Evolutionary conservation across 2,888 invertebrate species (phyloP).

Genomic region (Polylopha cassiicola): DNA sequence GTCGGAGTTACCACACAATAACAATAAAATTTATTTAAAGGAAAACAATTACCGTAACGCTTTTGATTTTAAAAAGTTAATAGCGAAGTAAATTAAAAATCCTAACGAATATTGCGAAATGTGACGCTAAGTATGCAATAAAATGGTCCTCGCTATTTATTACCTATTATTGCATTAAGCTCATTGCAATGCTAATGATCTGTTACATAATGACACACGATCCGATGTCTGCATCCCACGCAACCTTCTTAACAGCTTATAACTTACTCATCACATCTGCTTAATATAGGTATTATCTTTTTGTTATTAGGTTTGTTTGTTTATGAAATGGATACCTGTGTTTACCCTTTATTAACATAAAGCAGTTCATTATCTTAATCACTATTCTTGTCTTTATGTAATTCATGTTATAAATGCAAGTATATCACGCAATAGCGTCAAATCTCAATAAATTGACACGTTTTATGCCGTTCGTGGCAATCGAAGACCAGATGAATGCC

Average conservation of each 20-base stretch:
- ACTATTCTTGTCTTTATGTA: conserved; percentile 1
- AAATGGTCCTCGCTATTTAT: too few relatives aligned
- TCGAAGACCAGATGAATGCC: conserved; percentile 36
- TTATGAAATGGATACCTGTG: too few relatives aligned
- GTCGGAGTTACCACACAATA: too few relatives aligned
- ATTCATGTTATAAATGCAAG: conserved; percentile 4
- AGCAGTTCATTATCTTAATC: neutral
- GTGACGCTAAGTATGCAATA: conserved; percentile 25
- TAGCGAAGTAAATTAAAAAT: too few relatives aligned
- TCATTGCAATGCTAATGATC: conserved; percentile 41
- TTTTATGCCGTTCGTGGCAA: conserved; percentile 31
- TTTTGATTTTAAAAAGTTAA: too few relatives aligned
- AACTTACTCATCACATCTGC: conserved; percentile 13
- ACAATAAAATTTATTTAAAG: too few relatives aligned
- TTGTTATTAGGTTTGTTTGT: neutral
- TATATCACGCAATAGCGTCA: conserved; percentile 45
- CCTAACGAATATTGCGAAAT: too few relatives aligned
- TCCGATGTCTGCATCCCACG: conserved; percentile 24
- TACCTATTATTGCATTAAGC: conserved; percentile 35
- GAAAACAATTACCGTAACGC: too few relatives aligned
- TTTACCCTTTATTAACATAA: too few relatives aligned
- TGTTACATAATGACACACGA: conserved; percentile 17
- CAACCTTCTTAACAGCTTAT: conserved; percentile 19
- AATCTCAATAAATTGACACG: conserved; percentile 37
- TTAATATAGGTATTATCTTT: conserved; percentile 13